Base-by-base conservation (phyloP, 1,140 invertebrate genomes). In the Brachionus koreanus region DNA sequence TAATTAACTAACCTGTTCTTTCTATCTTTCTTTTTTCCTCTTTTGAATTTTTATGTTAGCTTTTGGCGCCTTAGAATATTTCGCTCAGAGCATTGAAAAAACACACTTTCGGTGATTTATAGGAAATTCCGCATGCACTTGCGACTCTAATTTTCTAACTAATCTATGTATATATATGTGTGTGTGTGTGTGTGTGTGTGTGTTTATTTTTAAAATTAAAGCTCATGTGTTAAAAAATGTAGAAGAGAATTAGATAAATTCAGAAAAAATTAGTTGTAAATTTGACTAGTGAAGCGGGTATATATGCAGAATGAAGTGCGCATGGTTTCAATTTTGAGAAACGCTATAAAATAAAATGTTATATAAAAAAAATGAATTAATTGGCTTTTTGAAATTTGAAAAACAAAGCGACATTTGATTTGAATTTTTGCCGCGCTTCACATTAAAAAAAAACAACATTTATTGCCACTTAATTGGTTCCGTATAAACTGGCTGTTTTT, bases 341-440 rank as follows among this genome's bases (percentile, higher is more conserved):
- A 57, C n/a, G 49, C 49, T 57, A 19, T 57, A 57, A 57, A 42
- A 42, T 1, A 42, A 42, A 42, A 57, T 19, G 49, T 57, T 57
- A 57, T 57, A 19, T 57, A 57, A 57, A 57, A 19, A 57, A 57
- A 57, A 19, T 57, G 49, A 19, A 10, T 63, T 29, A 25, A 12
- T 63, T 29, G 19, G 16, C 19, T 39, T 37, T 19, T 13, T 7
- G 12, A 39, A 39, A 39, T 16, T 3, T 16, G n/a, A 69, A 69
- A 69, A 39, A 39, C 35, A 35, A 6, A 69, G 65, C 65, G 65
- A 69, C 65, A 69, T 69, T 69, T 69, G 65, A 37, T 69, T 69
- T 69, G 9, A n/a, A 69, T 69, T 69, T 57, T 69, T 7, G 9
- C 16, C 5, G 29, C 16, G 37, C 7, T 19, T 19, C 7, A 33